Percentiles rank a stretch among this genome's conserved stretches.
phyloP scores from a whole-genome alignment of 2,888 invertebrate species.

The Corbicula japonica region DNA sequence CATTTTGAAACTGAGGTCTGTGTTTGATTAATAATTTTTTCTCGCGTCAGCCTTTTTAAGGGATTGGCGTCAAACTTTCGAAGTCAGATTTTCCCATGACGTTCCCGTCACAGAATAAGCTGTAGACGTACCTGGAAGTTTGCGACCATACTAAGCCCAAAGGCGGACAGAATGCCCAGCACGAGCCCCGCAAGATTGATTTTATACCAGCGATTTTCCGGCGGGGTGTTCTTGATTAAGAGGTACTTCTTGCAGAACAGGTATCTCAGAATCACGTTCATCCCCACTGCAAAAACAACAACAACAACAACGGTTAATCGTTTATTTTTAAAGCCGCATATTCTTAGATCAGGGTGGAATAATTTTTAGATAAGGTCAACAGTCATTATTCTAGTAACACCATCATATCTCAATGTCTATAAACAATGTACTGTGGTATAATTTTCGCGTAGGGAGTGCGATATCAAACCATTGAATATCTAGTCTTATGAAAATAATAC shows the following conservation, averaged over 20 bases:
- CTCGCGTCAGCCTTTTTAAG: not conserved
- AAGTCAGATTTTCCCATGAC: too few relatives aligned
- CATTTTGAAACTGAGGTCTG: too few relatives aligned
- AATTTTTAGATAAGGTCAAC: too few relatives aligned
- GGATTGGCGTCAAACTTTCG: too few relatives aligned
- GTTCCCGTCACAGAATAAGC: not conserved
- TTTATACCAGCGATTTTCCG: conserved; percentile 61
- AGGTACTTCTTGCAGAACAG: conserved; percentile 75
- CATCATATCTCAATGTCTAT: too few relatives aligned
- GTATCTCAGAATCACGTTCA: conserved; percentile 78
- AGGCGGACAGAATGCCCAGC: conserved; percentile 89
- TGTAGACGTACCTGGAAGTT: conserved; percentile 89
- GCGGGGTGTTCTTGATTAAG: conserved; percentile 52
- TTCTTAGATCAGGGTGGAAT: too few relatives aligned
- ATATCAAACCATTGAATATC: too few relatives aligned
- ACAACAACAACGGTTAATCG: conserved; percentile 90
- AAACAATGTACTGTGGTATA: too few relatives aligned
- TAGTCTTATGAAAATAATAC: too few relatives aligned
- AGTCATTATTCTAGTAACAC: too few relatives aligned
- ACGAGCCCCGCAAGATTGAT: conserved; percentile 89
- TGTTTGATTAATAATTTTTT: not conserved
- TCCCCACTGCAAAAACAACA: conserved; percentile 72
- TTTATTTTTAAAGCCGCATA: too few relatives aligned
- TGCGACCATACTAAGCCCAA: conserved; percentile 91
- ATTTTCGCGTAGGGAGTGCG: too few relatives aligned